A percentile compares a stretch with the other conserved stretches of the same genome.
Evolutionary conservation across 2,113 vertebrate species (phyloP).

Genomic region (Rhinolophus ferrumequinum): DNA sequence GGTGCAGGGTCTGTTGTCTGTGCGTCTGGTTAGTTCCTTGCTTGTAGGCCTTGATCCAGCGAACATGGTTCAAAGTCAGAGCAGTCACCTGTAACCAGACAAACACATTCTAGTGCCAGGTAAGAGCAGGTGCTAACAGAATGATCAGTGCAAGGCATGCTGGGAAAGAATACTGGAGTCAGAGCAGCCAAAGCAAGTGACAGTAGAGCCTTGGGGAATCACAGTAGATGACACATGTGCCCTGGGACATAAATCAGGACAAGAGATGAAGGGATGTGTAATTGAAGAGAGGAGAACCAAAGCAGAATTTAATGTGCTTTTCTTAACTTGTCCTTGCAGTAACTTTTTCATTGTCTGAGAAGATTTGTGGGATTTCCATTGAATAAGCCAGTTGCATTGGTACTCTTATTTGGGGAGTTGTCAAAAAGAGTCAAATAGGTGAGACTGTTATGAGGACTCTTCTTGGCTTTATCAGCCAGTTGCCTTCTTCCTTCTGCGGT

Average conservation of each 20-base stretch:
- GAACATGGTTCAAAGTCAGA: background rate
- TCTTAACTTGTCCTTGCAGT: background rate
- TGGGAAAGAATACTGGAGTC: background rate
- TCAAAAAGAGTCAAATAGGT: background rate
- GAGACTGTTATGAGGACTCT: background rate
- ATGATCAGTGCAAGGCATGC: fast-evolving
- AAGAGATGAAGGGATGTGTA: background rate
- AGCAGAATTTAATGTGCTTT: background rate
- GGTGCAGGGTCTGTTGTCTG: background rate
- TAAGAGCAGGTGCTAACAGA: background rate
- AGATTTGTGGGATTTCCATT: background rate
- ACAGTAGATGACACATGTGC: fast-evolving
- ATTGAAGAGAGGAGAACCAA: background rate
- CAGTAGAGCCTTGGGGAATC: background rate
- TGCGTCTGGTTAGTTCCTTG: background rate
- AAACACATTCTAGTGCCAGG: fast-evolving
- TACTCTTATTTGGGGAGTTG: background rate
- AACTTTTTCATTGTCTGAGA: background rate
- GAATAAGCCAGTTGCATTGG: background rate
- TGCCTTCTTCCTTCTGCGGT: no score
- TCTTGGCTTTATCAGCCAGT: background rate
- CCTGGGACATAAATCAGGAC: background rate
- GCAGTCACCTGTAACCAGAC: background rate
- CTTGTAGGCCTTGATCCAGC: background rate
- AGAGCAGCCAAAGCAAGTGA: background rate